Evolutionary conservation across 1,140 invertebrate genomes (phyloP).

Genomic region (Megalonaias nervosa): DNA sequence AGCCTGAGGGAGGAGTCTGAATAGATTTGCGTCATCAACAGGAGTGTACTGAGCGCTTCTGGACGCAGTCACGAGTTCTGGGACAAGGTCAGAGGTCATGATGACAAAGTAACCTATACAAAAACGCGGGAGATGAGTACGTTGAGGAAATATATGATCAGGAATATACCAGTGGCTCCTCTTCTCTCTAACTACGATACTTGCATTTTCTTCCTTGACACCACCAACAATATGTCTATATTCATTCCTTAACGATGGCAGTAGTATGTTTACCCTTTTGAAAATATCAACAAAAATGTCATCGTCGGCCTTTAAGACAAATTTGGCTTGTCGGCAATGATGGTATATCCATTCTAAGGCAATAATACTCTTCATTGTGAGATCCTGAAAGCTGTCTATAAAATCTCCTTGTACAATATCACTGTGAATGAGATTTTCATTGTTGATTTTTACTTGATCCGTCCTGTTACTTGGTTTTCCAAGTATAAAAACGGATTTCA

Average conservation of each 20-base stretch:
- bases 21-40: constrained; percentile 70
- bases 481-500: constrained; percentile 77
- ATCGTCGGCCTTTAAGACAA: constrained; percentile 92
- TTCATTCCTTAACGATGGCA: constrained; percentile 27
- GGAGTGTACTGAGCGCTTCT: constrained; percentile 53
- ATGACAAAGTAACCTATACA: constrained; percentile 71
- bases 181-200: constrained; percentile 52
- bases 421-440: constrained; percentile 54
- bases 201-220: constrained; percentile 29
- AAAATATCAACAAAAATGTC: constrained; percentile 83
- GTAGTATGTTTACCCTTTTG: constrained; percentile 48
- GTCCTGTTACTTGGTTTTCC: constrained; percentile 74
- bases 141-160: constrained; percentile 56
- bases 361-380: constrained; percentile 79
- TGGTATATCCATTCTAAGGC: constrained; percentile 83
- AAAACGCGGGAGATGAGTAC: constrained; percentile 58
- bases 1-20: constrained; percentile 58
- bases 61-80: constrained; percentile 59
- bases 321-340: constrained; percentile 78
- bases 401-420: constrained; percentile 66
- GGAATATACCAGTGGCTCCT: constrained; percentile 70
- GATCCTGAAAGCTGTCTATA: constrained; percentile 51
- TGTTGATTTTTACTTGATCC: constrained; percentile 38
- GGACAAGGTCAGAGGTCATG: constrained; percentile 65
- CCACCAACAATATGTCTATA: constrained; percentile 41